Base-by-base conservation (phyloP, 1,140 invertebrate genomes). In the Mycetomoellerius zeteki region DNA sequence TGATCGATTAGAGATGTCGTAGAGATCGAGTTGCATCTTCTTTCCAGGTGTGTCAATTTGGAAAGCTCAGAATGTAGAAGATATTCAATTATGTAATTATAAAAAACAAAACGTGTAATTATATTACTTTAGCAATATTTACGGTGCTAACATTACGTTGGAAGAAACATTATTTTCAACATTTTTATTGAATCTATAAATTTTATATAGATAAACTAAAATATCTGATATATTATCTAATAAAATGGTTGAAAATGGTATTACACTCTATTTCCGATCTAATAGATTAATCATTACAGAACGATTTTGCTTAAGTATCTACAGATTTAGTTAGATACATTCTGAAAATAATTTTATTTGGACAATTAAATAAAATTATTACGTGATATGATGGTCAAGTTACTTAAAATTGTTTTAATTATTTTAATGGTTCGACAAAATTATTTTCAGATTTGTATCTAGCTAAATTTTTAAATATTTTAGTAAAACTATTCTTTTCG, bases 1-100 rank as follows among this genome's bases (percentile, higher is more conserved):
- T 71, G 52, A 81, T 81, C 33, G 64, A 81, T 81, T 81, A 71
- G 52, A 69, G 24, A 37, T 33, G 21, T 21, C 52, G 47, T 27
- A 27, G 33, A 27, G 16, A 47, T 27, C 10, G 21, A n/a, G 16
- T 3, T 19, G 2, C 8, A 4, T 56, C 47, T 71, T 43, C 16
- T 71, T 71, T 58, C 14, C 2, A 52, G 2, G n/a, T 2, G n/a
- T 54, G 2, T 14, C 56, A 37, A 37, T 54, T 24, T 12, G 14
- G 0, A 24, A 65, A 78, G 10, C 19, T 30, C 0, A 14, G 24
- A 7, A 30, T 7, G 6, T 24, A 30, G 16, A 33, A 30, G 19
- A 50, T 50, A 56, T 71, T 43, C 8, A 43, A 50, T 50, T 81
- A 19, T 19, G 5, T 71, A 43, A 43, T 71, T 69, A n/a, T n/a